A percentile compares a stretch with the other conserved stretches of the same genome.
phyloP scores from a whole-genome alignment of 2,113 vertebrate species.

The Ammospiza nelsoni region DNA sequence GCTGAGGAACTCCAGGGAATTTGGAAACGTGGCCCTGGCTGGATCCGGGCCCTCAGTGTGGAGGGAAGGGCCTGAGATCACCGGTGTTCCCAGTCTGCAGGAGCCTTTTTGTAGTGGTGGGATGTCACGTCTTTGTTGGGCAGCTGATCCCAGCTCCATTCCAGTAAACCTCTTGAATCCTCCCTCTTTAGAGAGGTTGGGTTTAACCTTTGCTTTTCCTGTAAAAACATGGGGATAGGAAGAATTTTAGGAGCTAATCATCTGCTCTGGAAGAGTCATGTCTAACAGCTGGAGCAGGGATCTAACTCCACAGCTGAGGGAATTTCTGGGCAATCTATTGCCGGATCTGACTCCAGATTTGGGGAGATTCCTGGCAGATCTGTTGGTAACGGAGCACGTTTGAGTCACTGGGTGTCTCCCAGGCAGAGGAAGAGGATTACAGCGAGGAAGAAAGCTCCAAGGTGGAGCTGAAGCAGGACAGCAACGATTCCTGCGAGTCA shows the following conservation, averaged over 20 bases:
- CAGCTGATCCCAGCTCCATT: neutral
- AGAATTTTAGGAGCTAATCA: neutral
- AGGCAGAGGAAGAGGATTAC: conserved; percentile 84
- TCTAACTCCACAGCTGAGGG: neutral
- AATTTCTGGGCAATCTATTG: too few species aligned
- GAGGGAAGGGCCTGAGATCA: neutral
- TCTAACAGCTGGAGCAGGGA: too few species aligned
- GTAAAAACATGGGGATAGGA: accelerated
- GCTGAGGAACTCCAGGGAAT: conserved; percentile 30
- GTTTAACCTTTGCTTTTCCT: neutral
- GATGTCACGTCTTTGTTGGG: neutral
- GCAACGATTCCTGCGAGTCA: conserved; percentile 69
- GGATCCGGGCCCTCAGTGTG: neutral
- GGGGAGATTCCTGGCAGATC: neutral
- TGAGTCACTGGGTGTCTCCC: conserved; percentile 8
- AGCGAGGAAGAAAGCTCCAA: conserved; percentile 87
- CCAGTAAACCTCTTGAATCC: neutral
- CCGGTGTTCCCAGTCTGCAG: neutral
- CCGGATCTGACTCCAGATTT: neutral
- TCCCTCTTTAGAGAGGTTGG: neutral
- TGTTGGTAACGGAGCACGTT: accelerated
- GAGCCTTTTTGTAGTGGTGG: neutral
- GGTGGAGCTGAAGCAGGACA: conserved; percentile 77
- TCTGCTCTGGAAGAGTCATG: too few species aligned
- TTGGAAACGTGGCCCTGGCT: neutral